These are phyloP conservation scores for Cettia cetti DNA, from an alignment of 2,113 vertebrate species.

Conservation along the genomic window DNA sequence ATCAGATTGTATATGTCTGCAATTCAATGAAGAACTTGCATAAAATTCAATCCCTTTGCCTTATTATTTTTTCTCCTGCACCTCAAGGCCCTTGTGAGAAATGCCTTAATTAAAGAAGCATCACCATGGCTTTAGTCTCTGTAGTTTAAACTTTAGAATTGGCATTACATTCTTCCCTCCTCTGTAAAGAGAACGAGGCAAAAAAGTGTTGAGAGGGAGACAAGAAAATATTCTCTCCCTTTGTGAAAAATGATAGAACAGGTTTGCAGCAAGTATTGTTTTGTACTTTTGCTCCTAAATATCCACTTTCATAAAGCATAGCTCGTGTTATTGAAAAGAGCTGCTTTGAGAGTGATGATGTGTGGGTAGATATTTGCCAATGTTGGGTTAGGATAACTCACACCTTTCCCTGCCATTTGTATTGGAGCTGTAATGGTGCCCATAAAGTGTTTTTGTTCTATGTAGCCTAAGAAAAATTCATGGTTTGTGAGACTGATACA, in stretches of 20 bases:
- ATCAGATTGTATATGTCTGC: constrained; percentile 9
- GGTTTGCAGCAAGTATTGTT: neutral
- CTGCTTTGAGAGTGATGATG: neutral
- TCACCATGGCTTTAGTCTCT: constrained; percentile 22
- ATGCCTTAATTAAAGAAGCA: constrained; percentile 67
- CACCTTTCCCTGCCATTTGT: neutral
- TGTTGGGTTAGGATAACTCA: neutral
- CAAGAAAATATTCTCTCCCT: neutral
- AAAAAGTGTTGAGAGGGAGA: neutral
- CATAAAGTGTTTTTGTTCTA: neutral
- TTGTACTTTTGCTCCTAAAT: neutral
- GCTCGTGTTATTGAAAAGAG: neutral
- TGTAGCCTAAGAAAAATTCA: neutral
- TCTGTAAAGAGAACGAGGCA: neutral
- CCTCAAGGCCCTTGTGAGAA: constrained; percentile 10
- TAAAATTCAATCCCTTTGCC: constrained; percentile 43
- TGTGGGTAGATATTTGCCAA: neutral
- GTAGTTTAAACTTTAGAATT: neutral
- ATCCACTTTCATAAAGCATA: neutral
- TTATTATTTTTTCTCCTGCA: constrained; percentile 34
- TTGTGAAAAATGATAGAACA: neutral
- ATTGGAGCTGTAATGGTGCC: neutral
- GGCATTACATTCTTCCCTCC: neutral
- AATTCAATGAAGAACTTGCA: constrained; percentile 51
- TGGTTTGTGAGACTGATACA: neutral